phyloP scores from a whole-genome alignment of 2,888 invertebrate genomes.

The Caenorhabditis sinica region DNA sequence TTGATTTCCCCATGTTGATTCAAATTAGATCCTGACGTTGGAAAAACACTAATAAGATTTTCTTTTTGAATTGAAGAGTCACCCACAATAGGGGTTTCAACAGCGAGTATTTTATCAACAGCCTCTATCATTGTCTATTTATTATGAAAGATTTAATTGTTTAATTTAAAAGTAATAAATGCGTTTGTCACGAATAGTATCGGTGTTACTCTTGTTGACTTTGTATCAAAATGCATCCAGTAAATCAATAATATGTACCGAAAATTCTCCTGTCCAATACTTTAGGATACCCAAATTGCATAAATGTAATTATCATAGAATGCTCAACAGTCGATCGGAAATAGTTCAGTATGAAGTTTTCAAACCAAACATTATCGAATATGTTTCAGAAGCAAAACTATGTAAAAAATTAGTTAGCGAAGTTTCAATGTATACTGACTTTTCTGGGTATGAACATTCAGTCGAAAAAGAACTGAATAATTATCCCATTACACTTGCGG shows the following conservation, averaged over 20 bases:
- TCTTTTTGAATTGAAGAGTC: conserved; percentile 53
- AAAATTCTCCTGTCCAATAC: conserved; percentile 65
- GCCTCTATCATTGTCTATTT: conserved; percentile 54
- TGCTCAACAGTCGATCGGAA: conserved; percentile 54
- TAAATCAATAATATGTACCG: conserved; percentile 15
- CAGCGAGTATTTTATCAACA: conserved; percentile 54
- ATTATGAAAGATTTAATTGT: conserved; percentile 21
- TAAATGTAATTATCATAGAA: conserved; percentile 64
- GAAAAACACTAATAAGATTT: conserved; percentile 45
- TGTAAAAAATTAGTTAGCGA: conserved; percentile 65
- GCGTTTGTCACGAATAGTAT: not conserved
- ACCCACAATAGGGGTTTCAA: conserved; percentile 44
- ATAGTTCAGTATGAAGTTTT: conserved; percentile 68
- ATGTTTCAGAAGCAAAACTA: conserved; percentile 63
- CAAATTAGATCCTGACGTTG: conserved; percentile 46
- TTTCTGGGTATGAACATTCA: conserved; percentile 71
- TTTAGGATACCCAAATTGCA: conserved; percentile 66
- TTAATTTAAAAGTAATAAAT: conserved; percentile 36
- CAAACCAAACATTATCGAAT: conserved; percentile 67
- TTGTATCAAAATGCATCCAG: not conserved
- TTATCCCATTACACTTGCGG: conserved; percentile 58
- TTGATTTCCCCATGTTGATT: conserved; percentile 58
- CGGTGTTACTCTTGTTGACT: not conserved
- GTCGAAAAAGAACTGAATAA: conserved; percentile 70
- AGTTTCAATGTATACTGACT: conserved; percentile 71